Percentiles rank a stretch among this genome's conserved stretches.
These are phyloP conservation scores for Gadus macrocephalus DNA, from an alignment of 2,113 vertebrate species.

Conservation along the genomic window DNA sequence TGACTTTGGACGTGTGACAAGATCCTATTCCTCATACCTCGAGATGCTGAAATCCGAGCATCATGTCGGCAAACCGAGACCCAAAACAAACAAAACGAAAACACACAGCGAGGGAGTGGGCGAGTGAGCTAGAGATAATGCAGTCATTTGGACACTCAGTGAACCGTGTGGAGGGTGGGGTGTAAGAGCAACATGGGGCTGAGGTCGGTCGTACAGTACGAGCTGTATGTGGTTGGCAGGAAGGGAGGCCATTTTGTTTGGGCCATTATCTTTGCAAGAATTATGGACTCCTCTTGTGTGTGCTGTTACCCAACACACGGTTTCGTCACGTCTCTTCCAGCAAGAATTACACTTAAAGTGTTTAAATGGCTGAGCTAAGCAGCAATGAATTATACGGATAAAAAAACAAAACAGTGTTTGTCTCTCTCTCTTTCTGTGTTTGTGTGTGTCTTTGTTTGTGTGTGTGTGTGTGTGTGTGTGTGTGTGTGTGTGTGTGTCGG, in stretches of 20 bases:
- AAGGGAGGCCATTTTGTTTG: no score
- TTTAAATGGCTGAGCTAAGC: not conserved
- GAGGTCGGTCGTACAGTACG: no score
- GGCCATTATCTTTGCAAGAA: no score
- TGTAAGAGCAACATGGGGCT: no score
- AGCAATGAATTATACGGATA: not conserved
- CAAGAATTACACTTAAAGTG: not conserved
- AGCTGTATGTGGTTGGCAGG: no score
- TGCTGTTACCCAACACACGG: no score
- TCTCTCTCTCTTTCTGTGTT: not conserved
- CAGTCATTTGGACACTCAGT: no score
- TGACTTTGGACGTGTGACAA: conserved; percentile 49
- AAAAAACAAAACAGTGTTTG: conserved; percentile 16
- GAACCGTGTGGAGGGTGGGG: no score
- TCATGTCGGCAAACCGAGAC: conserved; percentile 24
- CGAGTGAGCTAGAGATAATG: no score
- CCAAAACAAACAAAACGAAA: not conserved
- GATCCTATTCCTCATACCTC: conserved; percentile 16
- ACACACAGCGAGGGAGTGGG: no score
- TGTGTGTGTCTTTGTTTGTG: conserved; percentile 12
- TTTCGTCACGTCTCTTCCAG: no score
- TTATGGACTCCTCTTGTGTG: no score
- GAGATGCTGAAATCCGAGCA: conserved; percentile 38
- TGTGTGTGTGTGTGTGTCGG: conserved; percentile 34
- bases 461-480: conserved; percentile 17